Base-by-base conservation (phyloP, 2,797 vertebrate genomes). In the Eremophila alpestris region DNA sequence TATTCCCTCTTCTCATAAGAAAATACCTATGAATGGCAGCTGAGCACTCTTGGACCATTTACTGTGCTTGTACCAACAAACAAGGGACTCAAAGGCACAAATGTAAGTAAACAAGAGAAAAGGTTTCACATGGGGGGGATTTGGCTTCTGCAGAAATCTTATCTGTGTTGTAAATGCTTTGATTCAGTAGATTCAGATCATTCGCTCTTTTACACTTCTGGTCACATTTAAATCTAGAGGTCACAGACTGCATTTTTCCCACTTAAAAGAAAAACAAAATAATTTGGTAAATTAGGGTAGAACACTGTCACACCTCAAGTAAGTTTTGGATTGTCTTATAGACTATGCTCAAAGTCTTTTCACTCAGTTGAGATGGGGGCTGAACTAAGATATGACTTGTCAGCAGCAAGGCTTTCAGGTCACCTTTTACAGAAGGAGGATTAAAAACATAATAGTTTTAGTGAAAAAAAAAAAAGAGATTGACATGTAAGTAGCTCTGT, bases 21-120 rank as follows among this genome's bases (percentile, higher is more conserved):
- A 91, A 97, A 97, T 67, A 83, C 52, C 69, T 97, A 99, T 17
- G 98, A 98, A 16, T 99, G 99, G 99, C 97, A 97, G 4, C 95
- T 99, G 80, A 98, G 97, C 87, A 97, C 97, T 49, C 91, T 99
- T 89, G 99, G 99, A 93, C 99, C 99, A 1, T 99, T 99, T 97
- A 99, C 99, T 0, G 30, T 99, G 49, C 98, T 99, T 27, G 97
- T 99, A 75, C 98, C 99, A 0, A 98, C 97, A 96, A 98, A 99
- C 95, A 98, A 97, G 70, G 99, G 98, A 29, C 98, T 99, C 91
- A 98, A 96, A 95, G 97, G 96, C 85, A 90, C 80, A 36, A 87
- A 97, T 59, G 99, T 99, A 96, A 98, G 98, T 98, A 89, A 83
- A 43, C 4, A 81, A 58, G 22, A 71, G 13, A 43, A 18, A 48